Conservation (phyloP, 1,140 invertebrate species). For the Helicoverpa zea region DNA sequence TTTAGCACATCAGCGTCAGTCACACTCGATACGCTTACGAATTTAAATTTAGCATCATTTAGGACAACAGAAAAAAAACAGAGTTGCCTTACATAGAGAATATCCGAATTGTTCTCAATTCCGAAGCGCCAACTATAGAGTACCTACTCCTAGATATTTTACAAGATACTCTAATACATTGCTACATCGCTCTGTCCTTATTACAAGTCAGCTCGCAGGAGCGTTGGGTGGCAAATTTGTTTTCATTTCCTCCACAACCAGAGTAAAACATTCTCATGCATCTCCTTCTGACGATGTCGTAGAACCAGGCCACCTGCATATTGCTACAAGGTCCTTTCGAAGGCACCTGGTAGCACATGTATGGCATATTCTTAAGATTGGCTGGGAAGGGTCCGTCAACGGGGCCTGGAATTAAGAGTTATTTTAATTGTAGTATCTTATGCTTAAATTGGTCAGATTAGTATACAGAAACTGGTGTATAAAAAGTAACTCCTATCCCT, state of each 20-base stretch:
- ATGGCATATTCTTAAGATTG: constrained; percentile 74
- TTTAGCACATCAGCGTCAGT: constrained; percentile 20
- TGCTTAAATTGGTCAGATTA: too few species aligned
- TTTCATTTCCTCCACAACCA: constrained; percentile 81
- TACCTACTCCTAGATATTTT: neutral
- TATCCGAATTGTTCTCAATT: neutral
- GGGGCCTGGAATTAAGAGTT: constrained; percentile 66
- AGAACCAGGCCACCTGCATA: constrained; percentile 75
- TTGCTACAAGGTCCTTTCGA: constrained; percentile 72
- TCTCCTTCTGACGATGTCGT: constrained; percentile 70
- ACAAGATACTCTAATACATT: neutral
- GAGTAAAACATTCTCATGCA: constrained; percentile 81
- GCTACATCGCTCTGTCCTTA: constrained; percentile 54
- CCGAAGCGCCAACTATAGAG: neutral
- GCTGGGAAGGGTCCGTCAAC: constrained; percentile 77
- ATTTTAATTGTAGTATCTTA: too few species aligned
- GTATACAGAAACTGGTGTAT: too few species aligned
- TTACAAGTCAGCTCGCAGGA: constrained; percentile 71
- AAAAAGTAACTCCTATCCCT: neutral
- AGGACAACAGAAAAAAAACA: too few species aligned
- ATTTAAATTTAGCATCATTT: neutral
- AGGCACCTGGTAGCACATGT: constrained; percentile 79
- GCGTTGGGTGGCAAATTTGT: constrained; percentile 67
- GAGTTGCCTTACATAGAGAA: too few species aligned
- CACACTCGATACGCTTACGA: neutral